Evolutionary conservation across 2,797 vertebrate genomes (phyloP), one percentile per base, ranked within the genome.

Genomic region (Mycteria americana): DNA sequence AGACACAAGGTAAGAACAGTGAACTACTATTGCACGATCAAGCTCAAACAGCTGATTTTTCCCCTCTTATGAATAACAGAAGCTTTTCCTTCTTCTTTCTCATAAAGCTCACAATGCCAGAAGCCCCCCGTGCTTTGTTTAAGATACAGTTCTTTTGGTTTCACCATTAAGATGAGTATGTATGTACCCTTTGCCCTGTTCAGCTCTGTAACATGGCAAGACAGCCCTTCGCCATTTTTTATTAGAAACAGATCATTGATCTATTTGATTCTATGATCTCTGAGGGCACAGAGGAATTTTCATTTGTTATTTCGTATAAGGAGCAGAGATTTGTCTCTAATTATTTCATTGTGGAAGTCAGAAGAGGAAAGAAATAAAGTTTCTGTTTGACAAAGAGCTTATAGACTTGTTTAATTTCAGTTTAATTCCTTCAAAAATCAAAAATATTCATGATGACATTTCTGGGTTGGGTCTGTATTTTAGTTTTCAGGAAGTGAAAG

Each of bases 71-170:
- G 27, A 70, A 25, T 13, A 78, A 56, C 8, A 69, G 39, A 85
- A 70, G 9, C 7, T 82, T 35, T 74, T 64, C 27, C 15, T 4
- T 27, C 10, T 70, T 12, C 15, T 80, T 85, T 68, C 16, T 41
- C 11, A 22, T 27, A 41, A 56, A 79, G 4, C 8, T 60, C 13
- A 28, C 18, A 59, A 25, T 39, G 18, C 12, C 64, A 60, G n/a
- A 63, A 81, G 6, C 1, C 30, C 8, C 11, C 30, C 3, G 3
- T 0, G 0, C 18, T 63, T 35, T 54, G n/a, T 23, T 70, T 65
- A 83, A 50, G 11, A 64, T n/a, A 54, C 7, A 25, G 27, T 48
- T 54, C 21, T 72, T 79, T 43, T n/a, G 11, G 3, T 62, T 72
- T 83, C n/a, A 57, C 9, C 9, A 19, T 53, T 51, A 65, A 59